Base-by-base conservation (phyloP, 2,888 invertebrate species). In the Luperina nickerlii region DNA sequence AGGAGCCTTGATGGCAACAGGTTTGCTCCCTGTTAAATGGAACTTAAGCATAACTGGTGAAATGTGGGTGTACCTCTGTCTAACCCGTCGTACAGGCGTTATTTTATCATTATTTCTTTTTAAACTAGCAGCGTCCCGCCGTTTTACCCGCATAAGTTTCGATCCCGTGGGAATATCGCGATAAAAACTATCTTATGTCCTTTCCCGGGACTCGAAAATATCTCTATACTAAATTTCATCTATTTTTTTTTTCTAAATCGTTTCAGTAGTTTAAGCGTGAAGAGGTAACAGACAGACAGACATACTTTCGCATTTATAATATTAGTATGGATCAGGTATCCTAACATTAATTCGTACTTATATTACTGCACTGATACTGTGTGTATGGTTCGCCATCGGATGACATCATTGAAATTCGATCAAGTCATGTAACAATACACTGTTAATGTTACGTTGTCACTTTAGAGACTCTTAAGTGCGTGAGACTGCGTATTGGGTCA, bases 351-450 rank as follows among this genome's bases (percentile, higher is more conserved):
- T 82, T 82, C 83, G 57, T 73, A 54, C 20, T 57, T 57, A 74
- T 42, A 83, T 60, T 65, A 74, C 63, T 48, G 68, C 38, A 71
- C n/a, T 70, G 83, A 76, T 70, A 76, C 57, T 71, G 38, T 65
- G 38, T 45, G 65, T 74, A 20, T 57, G 63, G 63, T 42, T 72
- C 63, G 67, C 54, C 82, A 82, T 84, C 79, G 73, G 72, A 81
- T 83, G 79, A 83, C 73, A 90, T 87, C 83, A 78, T 82, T 60
- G 83, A 84, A 85, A 76, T 84, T 54, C 68, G 87, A 84, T 83
- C 84, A 78, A 51, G 65, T 48, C 63, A 74, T 72, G 82, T 69
- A 79, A 78, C 79, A 82, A 78, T 82, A 79, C 71, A 84, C 80
- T 7, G 65, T 60, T 87, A 70, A 60, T 69, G 70, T 65, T 32